Base-by-base conservation (phyloP, 2,797 vertebrate genomes). In the Mico argentatus region DNA sequence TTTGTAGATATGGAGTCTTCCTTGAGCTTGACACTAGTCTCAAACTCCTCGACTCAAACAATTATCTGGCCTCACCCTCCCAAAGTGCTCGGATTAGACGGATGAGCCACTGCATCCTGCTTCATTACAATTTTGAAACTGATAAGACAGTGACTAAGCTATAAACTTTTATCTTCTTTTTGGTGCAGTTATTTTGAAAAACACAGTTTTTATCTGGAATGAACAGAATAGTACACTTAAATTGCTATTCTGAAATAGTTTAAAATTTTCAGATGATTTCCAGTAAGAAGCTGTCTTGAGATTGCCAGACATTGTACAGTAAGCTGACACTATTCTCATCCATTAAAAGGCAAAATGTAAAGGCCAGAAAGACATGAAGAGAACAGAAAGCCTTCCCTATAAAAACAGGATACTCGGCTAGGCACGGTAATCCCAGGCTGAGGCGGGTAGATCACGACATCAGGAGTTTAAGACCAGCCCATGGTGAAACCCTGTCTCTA, bases 181-280 rank as follows among this genome's bases (percentile, higher is more conserved):
- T 33, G 33, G 30, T 64, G 14, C 61, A 17, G 67, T 70, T 70
- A 36, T 36, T 70, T 70, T 20, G n/a, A 70, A 70, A 70, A 70
- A 70, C 7, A 64, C 33, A 10, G 55, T 33, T 64, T n/a, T 85
- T 82, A 82, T 79, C 30, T 92, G 61, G 59, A 93, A 96, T 92
- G 70, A 94, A 93, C 30, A 64, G 61, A 64, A 64, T 7, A 33
- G 61, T 94, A 44, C 59, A 92, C 73, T 92, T 88, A 92, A 94
- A 50, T 64, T 92, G n/a, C n/a, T 86, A 36, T 70, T 96, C 30
- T 61, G 64, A 79, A 95, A 90, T 72, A 90, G 50, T 75, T 72
- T 86, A 87, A 64, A 88, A 81, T 39, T 84, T 93, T 84, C 44
- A 90, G 80, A 84, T n/a, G 75, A 84, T 30, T 73, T 95, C 50